Evolutionary conservation across 2,113 vertebrate genomes (phyloP), one percentile per base, ranked within the genome.

Genomic region (Amblyornis subalaris): DNA sequence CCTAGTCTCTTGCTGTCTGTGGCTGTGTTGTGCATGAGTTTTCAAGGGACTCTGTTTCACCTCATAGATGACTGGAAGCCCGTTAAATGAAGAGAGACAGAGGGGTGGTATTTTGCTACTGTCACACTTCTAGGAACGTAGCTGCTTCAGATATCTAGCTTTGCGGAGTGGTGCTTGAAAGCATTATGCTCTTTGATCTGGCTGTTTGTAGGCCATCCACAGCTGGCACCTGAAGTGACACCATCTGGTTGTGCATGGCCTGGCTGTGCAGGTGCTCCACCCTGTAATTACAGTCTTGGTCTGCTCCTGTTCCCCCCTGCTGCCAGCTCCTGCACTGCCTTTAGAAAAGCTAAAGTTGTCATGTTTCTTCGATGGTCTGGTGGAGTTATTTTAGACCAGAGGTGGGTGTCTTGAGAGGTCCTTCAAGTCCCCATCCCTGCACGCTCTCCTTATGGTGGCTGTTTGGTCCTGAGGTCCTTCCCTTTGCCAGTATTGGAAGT

Each of bases 21-120:
- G 16, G 29, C 81, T 89, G 60, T 58, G 76, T 71, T 40, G 57
- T 62, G 53, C 44, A 10, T 19, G 47, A 23, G n/a, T 78, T 89
- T 84, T 97, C 83, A 93, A 96, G 82, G 42, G 74, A 23, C 58
- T 51, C 58, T 94, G 69, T 96, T 95, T 86, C n/a, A 9, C 51
- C 70, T 90, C 16, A 28, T 89, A 85, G 87, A 79, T 88, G 58
- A 54, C 79, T 96, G 92, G 61, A 91, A 90, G 80, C 53, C 71
- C 60, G 96, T 73, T 79, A 94, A 71, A 90, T 48, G 51, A 53
- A 14, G 44, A 55, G 48, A 57, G 74, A 87, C 81, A 95, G 85
- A 90, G 74, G 85, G 45, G 40, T 57, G 89, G 96, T 94, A 72
- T 95, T 95, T 92, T 69, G 45, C 60, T 80, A 57, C 51, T 78